Percentiles rank a stretch among this genome's conserved stretches.
Evolutionary conservation across 2,888 invertebrate genomes (phyloP).

Genomic region (Harpalus rubripes): DNA sequence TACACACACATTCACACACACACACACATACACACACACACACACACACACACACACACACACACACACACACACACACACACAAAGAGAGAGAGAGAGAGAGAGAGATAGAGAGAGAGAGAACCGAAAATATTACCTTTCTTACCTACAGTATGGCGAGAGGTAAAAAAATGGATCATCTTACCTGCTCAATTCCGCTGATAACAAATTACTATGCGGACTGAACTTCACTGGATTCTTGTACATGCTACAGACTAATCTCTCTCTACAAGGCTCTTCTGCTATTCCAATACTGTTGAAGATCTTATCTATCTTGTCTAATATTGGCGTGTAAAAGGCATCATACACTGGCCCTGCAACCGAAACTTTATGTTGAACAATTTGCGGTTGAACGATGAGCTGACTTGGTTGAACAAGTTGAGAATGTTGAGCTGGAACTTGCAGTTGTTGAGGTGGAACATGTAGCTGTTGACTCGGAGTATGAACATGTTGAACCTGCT

Average conservation of each 20-base stretch:
- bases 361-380: slow-evolving; percentile 73
- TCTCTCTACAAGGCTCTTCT: slow-evolving; percentile 87
- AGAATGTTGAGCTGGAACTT: slow-evolving; percentile 66
- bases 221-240: slow-evolving; percentile 89
- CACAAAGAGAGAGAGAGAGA: too few relatives aligned
- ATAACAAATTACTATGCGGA: slow-evolving; percentile 92
- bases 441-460: slow-evolving; percentile 34
- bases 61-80: too few relatives aligned
- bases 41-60: too few relatives aligned
- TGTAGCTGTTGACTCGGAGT: slow-evolving; percentile 27
- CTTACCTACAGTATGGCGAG: too few relatives aligned
- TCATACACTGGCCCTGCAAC: slow-evolving; percentile 74
- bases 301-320: slow-evolving; percentile 88
- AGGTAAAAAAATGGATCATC: slow-evolving; percentile 74
- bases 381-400: slow-evolving; percentile 67
- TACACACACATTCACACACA: too few relatives aligned
- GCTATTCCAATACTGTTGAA: slow-evolving; percentile 84
- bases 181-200: slow-evolving; percentile 93
- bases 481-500: slow-evolving; percentile 54
- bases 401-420: slow-evolving; percentile 30
- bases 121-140: too few relatives aligned
- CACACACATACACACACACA: too few relatives aligned
- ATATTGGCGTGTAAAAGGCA: slow-evolving; percentile 87
- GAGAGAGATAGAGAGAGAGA: too few relatives aligned
- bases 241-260: slow-evolving; percentile 91